Base-by-base conservation (phyloP, 2,113 vertebrate species). In the Tenebrosternarchus preto region DNA sequence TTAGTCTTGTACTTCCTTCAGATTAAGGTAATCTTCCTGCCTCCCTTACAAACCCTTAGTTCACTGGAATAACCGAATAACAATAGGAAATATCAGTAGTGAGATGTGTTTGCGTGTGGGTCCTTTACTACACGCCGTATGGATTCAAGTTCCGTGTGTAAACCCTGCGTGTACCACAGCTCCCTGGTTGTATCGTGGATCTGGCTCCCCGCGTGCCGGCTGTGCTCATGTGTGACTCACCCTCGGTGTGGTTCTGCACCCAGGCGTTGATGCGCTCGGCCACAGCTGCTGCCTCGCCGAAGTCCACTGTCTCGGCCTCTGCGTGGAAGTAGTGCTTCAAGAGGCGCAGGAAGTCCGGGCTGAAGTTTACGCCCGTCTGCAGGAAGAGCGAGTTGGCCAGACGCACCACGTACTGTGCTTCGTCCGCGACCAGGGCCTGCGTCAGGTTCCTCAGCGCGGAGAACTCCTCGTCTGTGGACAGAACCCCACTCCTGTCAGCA, bases 181-280 rank as follows among this genome's bases (percentile, higher is more conserved):
- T 5, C 22, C n/a, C n/a, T n/a, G n/a, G n/a, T n/a, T n/a, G n/a
- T n/a, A n/a, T n/a, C n/a, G n/a, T n/a, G n/a, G n/a, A n/a, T n/a
- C n/a, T 9, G 39, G 2, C 39, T 43, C 6, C 12, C 11, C 5
- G 1, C 27, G 60, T 20, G 17, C 55, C 6, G 27, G 53, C 57
- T 64, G 63, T 4, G 16, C 9, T 20, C 16, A 12, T 50, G 43
- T 50, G 43, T 12, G 39, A 95, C 97, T 92, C 93, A 99, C 98
- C 95, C 83, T 97, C 95, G 0, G 98, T 99, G 61, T 95, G 94
- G 89, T 98, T 98, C 87, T 96, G 95, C 89, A 99, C 97, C 97
- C 98, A 99, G 82, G 87, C 89, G 92, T 98, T 99, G 91, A 99
- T 97, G 84, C 93, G 92, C 83, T 93, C 91, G 64, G 97, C 96